Evolutionary conservation across 1,140 invertebrate species (phyloP).

Genomic region (Eueides isabella): DNA sequence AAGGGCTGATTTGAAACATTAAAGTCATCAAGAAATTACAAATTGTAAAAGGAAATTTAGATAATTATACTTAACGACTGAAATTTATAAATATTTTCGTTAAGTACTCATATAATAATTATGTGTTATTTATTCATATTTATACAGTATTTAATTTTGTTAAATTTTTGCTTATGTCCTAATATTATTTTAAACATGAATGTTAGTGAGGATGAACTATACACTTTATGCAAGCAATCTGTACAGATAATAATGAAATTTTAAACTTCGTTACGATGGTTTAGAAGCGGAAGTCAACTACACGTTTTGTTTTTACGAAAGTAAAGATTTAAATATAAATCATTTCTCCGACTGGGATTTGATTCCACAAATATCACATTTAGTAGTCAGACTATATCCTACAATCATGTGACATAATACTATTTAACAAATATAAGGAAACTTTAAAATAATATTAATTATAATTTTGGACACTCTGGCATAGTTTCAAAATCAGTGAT

Average conservation of each 20-base stretch:
- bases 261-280: too few species aligned
- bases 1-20: conserved; percentile 13
- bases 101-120: background rate
- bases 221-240: too few species aligned
- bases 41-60: conserved; percentile 6
- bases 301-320: background rate
- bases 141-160: too few species aligned
- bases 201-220: too few species aligned
- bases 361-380: background rate
- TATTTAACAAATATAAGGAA: background rate
- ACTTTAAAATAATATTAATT: background rate
- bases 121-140: background rate
- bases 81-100: background rate
- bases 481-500: background rate
- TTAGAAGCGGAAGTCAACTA: background rate
- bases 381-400: background rate
- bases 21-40: conserved; percentile 8
- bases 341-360: background rate
- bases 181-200: too few species aligned
- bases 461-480: background rate
- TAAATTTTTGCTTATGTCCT: too few species aligned
- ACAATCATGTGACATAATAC: background rate
- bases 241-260: too few species aligned
- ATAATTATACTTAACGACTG: conserved; percentile 1
- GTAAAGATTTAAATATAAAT: background rate